Percentiles rank a stretch among this genome's conserved stretches.
phyloP scores from a whole-genome alignment of 2,113 vertebrate species.

The Nothobranchius furzeri region DNA sequence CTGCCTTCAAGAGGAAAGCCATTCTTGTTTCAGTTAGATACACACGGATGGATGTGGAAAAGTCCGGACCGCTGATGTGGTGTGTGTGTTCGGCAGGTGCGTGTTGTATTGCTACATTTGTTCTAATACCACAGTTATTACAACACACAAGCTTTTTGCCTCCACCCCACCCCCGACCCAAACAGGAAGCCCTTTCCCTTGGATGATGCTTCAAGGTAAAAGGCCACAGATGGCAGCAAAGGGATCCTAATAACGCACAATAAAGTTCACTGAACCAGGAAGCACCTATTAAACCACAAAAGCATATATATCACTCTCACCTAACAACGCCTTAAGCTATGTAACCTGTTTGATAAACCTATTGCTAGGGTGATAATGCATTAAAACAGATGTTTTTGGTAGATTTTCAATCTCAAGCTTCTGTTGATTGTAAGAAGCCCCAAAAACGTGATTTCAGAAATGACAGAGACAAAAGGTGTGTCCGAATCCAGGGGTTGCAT shows the following conservation, averaged over 20 bases:
- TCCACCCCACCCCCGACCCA: not conserved
- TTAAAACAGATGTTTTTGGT: too few relatives aligned
- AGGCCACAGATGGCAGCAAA: constrained; percentile 68
- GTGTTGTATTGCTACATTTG: constrained; percentile 31
- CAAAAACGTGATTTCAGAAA: too few relatives aligned
- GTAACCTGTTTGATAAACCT: constrained; percentile 33
- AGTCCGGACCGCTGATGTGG: constrained; percentile 46
- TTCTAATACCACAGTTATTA: constrained; percentile 42
- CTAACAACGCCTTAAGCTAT: constrained; percentile 19
- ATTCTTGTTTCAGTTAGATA: constrained; percentile 66
- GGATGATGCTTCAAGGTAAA: constrained; percentile 25
- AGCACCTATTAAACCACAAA: constrained; percentile 66
- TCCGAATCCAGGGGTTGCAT: too few relatives aligned
- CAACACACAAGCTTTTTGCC: constrained; percentile 9
- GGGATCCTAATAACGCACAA: constrained; percentile 70
- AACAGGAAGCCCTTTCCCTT: constrained; percentile 33
- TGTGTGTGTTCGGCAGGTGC: constrained; percentile 30
- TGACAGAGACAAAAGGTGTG: too few relatives aligned
- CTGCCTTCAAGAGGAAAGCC: constrained; percentile 50
- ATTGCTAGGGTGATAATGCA: not conserved
- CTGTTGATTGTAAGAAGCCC: too few relatives aligned
- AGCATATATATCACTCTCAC: constrained; percentile 54
- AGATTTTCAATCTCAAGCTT: not conserved
- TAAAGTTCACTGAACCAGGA: constrained; percentile 71
- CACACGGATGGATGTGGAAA: constrained; percentile 60